A percentile compares a stretch with the other conserved stretches of the same genome.
Conservation (phyloP, 2,797 vertebrate genomes). For the Poecile montanus region DNA sequence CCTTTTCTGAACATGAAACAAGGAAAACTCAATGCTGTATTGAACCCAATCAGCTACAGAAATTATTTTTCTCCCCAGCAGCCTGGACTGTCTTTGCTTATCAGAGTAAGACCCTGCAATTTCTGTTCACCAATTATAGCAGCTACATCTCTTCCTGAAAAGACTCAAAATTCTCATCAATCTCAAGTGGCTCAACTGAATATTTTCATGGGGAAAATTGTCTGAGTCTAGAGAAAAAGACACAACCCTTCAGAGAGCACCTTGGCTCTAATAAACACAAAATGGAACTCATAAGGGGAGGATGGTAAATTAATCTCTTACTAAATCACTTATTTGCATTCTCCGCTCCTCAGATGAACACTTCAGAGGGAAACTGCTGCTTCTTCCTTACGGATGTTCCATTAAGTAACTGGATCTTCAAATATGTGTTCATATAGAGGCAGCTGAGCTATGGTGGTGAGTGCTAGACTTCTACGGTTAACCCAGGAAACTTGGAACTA, state of each 20-base stretch:
- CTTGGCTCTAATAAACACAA: neutral
- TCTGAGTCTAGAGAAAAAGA: neutral
- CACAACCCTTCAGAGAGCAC: neutral
- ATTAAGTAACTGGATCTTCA: neutral
- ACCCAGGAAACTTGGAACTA: neutral
- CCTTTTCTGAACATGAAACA: neutral
- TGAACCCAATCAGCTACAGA: neutral
- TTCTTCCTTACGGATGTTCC: neutral
- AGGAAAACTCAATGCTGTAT: neutral
- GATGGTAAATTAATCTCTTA: neutral
- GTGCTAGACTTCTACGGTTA: neutral
- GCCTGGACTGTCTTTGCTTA: neutral
- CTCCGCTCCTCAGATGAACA: neutral
- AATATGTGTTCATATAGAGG: neutral
- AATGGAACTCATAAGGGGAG: neutral
- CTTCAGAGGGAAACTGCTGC: neutral
- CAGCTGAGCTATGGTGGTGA: neutral
- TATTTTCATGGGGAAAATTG: neutral
- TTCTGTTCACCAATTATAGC: neutral
- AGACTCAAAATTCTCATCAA: slow-evolving; percentile 41
- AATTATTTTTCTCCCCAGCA: neutral
- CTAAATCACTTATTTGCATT: neutral
- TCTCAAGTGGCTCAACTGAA: slow-evolving; percentile 22
- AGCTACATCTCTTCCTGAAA: neutral
- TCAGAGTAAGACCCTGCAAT: neutral